Evolutionary conservation across 2,113 vertebrate genomes (phyloP).

Genomic region (Strix aluco): DNA sequence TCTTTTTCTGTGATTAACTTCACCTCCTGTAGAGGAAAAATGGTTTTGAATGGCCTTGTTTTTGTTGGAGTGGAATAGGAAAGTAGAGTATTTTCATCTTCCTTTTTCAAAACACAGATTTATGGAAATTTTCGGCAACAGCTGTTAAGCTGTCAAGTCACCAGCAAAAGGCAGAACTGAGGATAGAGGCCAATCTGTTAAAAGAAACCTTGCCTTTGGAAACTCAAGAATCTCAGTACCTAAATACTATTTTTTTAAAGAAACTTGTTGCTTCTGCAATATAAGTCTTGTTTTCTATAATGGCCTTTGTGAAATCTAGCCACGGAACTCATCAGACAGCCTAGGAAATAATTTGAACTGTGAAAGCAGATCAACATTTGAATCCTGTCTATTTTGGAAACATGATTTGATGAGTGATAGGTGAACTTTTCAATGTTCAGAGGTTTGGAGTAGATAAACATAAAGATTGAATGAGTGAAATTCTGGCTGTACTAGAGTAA

Average conservation of each 20-base stretch:
- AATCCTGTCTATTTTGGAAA: neutral
- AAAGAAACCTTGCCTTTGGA: conserved; percentile 33
- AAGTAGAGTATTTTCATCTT: conserved; percentile 44
- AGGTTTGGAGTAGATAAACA: neutral
- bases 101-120: conserved; percentile 49
- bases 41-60: conserved; percentile 6
- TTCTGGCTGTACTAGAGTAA: neutral
- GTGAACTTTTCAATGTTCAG: neutral
- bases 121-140: conserved; percentile 52
- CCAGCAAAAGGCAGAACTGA: conserved; percentile 31
- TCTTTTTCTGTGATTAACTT: conserved; percentile 11
- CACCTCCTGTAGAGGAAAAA: neutral
- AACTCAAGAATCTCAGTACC: neutral
- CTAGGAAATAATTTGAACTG: neutral
- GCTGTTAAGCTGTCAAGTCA: conserved; percentile 52
- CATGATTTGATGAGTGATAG: neutral
- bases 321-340: neutral
- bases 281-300: neutral
- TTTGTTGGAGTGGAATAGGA: conserved; percentile 47
- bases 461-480: neutral
- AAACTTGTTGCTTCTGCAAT: neutral
- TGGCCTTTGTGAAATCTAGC: neutral
- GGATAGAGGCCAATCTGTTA: conserved; percentile 30
- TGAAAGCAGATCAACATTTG: neutral
- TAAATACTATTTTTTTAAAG: neutral